A percentile compares a stretch with the other conserved stretches of the same genome.
These are phyloP conservation scores for Capreolus pygargus DNA, from an alignment of 2,113 vertebrate species.

Conservation along the genomic window DNA sequence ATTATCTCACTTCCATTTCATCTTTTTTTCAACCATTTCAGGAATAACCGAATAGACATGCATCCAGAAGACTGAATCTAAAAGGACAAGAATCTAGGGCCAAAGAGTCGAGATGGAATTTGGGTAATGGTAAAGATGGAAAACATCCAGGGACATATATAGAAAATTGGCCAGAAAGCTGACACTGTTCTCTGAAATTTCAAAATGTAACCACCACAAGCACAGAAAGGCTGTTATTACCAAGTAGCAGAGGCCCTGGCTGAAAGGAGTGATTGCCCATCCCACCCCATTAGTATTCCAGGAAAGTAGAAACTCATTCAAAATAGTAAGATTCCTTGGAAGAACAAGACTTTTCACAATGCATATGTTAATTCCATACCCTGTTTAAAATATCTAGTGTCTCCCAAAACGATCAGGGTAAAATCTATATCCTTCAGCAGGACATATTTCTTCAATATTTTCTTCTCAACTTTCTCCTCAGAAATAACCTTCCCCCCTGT, in stretches of 20 bases:
- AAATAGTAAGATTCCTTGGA: background rate
- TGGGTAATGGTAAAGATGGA: background rate
- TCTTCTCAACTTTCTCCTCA: background rate
- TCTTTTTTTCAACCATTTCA: background rate
- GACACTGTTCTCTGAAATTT: background rate
- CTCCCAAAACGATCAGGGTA: background rate
- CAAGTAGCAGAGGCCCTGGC: background rate
- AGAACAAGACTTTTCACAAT: background rate
- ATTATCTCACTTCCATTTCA: background rate
- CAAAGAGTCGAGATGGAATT: background rate
- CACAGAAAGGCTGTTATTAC: background rate
- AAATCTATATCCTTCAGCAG: background rate
- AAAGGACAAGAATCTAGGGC: background rate
- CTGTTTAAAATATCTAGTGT: background rate
- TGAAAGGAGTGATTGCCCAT: background rate
- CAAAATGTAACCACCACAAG: background rate
- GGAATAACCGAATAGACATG: background rate
- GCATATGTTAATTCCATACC: background rate
- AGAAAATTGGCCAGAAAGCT: background rate
- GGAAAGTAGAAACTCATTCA: background rate
- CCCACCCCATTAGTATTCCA: background rate
- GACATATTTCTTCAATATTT: background rate
- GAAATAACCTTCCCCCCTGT: too few species aligned
- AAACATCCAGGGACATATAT: background rate
- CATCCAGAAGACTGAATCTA: background rate